Percentiles rank a stretch among this genome's conserved stretches.
Conservation (phyloP, 1,140 invertebrate genomes). For the Chionoecetes opilio region DNA sequence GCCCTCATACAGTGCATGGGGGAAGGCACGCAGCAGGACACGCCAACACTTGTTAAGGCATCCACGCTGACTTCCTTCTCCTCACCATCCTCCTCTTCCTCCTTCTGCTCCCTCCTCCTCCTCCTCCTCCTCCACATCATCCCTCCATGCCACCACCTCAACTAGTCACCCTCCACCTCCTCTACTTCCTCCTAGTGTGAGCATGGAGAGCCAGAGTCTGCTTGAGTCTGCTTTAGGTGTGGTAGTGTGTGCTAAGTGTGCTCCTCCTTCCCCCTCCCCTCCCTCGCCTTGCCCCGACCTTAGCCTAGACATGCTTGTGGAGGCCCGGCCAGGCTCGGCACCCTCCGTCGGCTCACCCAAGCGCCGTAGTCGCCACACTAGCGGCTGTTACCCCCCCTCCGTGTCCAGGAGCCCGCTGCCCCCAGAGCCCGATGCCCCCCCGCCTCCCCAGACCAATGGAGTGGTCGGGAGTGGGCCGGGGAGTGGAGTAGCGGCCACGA, state of each 20-base stretch:
- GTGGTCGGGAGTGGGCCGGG: conserved; percentile 42
- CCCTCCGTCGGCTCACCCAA: conserved; percentile 81
- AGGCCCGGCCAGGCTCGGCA: conserved; percentile 84
- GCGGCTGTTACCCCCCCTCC: conserved; percentile 74
- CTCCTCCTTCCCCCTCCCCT: conserved; percentile 80
- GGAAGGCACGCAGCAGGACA: background rate
- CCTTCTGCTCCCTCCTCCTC: conserved; percentile 1
- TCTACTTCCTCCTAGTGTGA: conserved; percentile 51
- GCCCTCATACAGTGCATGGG: background rate
- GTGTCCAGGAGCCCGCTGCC: conserved; percentile 78
- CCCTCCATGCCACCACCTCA: background rate
- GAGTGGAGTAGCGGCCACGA: background rate
- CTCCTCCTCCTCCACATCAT: background rate
- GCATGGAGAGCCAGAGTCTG: conserved; percentile 62
- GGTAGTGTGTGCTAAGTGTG: conserved; percentile 81
- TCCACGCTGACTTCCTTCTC: background rate
- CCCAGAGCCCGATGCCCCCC: conserved; percentile 42
- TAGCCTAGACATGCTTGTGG: conserved; percentile 84
- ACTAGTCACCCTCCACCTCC: background rate
- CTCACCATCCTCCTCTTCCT: conserved; percentile 36
- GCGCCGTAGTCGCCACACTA: conserved; percentile 77
- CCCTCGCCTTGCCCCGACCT: conserved; percentile 82
- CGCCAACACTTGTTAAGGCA: background rate
- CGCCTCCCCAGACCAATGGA: conserved; percentile 38
- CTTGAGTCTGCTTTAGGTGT: conserved; percentile 81